Base-by-base conservation (phyloP, 2,888 invertebrate genomes). In the Selenia dentaria region DNA sequence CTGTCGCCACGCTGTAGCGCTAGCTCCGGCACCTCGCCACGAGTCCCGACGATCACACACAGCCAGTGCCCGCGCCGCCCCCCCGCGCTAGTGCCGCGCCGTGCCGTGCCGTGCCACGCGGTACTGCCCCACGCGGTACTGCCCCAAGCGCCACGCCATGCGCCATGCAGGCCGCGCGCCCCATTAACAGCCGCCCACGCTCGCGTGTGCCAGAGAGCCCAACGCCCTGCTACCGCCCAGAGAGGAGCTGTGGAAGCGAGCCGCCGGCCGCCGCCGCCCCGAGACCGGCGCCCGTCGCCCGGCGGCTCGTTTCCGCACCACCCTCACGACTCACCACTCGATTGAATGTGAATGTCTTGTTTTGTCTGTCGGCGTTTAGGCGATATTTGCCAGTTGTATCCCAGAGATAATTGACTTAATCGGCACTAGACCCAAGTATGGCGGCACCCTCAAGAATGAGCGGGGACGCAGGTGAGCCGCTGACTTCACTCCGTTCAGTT, bases 371-470 rank as follows among this genome's bases (percentile, higher is more conserved):
- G 90, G 91, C 92, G 92, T 92, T 91, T 92, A 99, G 98, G 99
- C 99, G 94, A 98, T 99, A 96, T 99, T 99, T 96, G 99, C 99
- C 94, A 98, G 98, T 96, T 99, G 98, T 96, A 98, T 99, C 93
- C 99, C 99, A 92, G 99, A 99, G 96, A 99, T 99, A 93, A 98
- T 98, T 94, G 99, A 99, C 95, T 97, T 99, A 95, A 97, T 99
- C 94, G 99, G 99, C 93, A 98, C 98, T 94, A 97, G 99, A 94
- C 98, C 99, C 94, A 99, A 99, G 95, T 99, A 99, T 94, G 98
- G 98, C 93, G 99, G 99, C 93, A 97, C 98, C 92, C 97, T 98
- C 95, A 99, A 99, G 96, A 98, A 99, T 94, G 99, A 99, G 95
- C 97, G 98, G 94, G 99, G 99, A 94, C 97, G 99, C 97, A 98